Base-by-base conservation (phyloP, 2,797 vertebrate species). In the Sparidentex hasta region DNA sequence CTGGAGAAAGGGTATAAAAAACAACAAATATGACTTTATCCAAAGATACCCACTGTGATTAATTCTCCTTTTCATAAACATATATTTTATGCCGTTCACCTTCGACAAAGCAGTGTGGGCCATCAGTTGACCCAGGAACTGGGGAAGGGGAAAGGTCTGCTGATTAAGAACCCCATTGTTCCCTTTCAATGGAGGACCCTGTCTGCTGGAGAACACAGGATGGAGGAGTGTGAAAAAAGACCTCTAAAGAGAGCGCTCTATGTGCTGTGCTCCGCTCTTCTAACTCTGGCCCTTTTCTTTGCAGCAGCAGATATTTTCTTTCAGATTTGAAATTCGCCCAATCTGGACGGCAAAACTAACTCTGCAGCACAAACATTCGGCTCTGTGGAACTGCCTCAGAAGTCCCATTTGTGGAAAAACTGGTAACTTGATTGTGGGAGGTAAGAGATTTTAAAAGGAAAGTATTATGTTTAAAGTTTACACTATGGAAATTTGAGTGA, bases 11-110 rank as follows among this genome's bases (percentile, higher is more conserved):
- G 82, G 81, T 84, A 85, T 90, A 92, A 92, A 93, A 94, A 94
- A 94, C 92, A 95, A 95, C 93, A 95, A 95, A 95, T 95, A 93
- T 95, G 95, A 96, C 95, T 95, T 95, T 93, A 92, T 92, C 92
- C 89, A 91, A 93, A 93, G 94, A 95, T 90, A 87, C 90, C 90
- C 85, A 85, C 74, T 87, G 87, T 91, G 90, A 93, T 94, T 92
- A 93, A 95, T 94, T 91, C 88, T 90, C 80, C 87, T 94, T 93
- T 94, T 92, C 83, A 92, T 87, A 94, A 95, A 95, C 90, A 93
- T 94, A 94, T 86, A 90, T 95, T 93, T 94, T 90, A 90, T 92
- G 90, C 78, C 20, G 84, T 92, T 89, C 68, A 86, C 55, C 79
- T 79, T 88, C 81, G 52, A 93, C 92, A 94, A 95, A 94, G 93